These are phyloP conservation scores for Muntiacus reevesi DNA, from an alignment of 2,113 vertebrate species.

Conservation along the genomic window DNA sequence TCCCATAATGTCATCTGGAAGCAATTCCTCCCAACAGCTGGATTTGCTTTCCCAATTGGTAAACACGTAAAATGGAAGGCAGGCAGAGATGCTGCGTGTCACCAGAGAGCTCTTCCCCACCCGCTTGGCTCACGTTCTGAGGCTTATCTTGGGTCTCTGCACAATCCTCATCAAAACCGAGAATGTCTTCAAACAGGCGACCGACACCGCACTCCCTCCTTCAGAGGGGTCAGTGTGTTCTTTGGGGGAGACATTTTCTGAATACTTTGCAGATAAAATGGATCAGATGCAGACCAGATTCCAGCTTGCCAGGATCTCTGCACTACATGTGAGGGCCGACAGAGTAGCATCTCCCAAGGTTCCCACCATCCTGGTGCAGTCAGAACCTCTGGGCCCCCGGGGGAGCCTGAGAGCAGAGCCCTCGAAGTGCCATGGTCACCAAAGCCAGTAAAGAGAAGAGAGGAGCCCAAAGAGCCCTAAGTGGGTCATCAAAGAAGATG, in stretches of 20 bases:
- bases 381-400: background rate
- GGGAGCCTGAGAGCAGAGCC: background rate
- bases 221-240: constrained; percentile 63
- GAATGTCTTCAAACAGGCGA: constrained; percentile 43
- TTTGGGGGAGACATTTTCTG: constrained; percentile 58
- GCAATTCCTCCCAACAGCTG: constrained; percentile 76
- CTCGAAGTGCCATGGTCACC: background rate
- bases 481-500: background rate
- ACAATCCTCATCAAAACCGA: constrained; percentile 60
- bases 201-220: constrained; percentile 38
- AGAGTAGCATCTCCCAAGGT: background rate
- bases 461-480: background rate
- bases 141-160: constrained; percentile 58
- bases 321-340: background rate
- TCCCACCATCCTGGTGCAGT: background rate
- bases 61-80: constrained; percentile 71
- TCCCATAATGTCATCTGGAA: constrained; percentile 78
- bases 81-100: constrained; percentile 7
- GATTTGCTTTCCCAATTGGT: constrained; percentile 72
- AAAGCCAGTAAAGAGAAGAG: background rate
- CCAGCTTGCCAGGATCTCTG: background rate
- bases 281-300: constrained; percentile 67
- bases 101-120: background rate
- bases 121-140: constrained; percentile 67
- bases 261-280: constrained; percentile 66